Conservation (phyloP, 2,797 vertebrate species). For the Mus caroli region DNA sequence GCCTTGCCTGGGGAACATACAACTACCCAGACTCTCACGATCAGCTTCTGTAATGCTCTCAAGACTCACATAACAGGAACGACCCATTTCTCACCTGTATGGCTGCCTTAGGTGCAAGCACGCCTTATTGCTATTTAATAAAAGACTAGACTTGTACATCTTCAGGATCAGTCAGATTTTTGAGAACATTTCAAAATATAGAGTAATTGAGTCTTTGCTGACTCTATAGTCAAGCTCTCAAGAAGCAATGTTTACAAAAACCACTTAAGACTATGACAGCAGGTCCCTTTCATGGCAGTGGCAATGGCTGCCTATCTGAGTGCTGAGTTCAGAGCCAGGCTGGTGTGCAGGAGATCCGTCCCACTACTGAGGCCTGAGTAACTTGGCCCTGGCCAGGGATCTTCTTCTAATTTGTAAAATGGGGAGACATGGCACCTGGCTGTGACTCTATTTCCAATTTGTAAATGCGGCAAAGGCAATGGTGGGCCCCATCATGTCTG, state of each 20-base stretch:
- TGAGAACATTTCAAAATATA: not conserved
- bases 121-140: not conserved
- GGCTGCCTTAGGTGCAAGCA: not conserved
- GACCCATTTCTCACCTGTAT: not conserved
- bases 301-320: not conserved
- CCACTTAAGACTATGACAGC: not conserved
- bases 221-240: not conserved
- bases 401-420: not conserved
- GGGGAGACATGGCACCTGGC: not conserved
- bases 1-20: not conserved
- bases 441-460: not conserved
- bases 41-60: too few species aligned
- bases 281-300: not conserved
- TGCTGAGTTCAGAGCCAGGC: not conserved
- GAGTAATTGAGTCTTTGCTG: not conserved
- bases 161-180: not conserved
- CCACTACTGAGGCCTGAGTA: not conserved
- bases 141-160: not conserved
- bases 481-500: not conserved
- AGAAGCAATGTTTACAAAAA: not conserved
- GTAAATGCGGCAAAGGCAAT: not conserved
- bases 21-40: not conserved
- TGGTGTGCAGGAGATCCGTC: not conserved
- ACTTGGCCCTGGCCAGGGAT: not conserved
- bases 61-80: not conserved